Conservation (phyloP, 2,888 invertebrate genomes). For the Eilema sororculum region DNA sequence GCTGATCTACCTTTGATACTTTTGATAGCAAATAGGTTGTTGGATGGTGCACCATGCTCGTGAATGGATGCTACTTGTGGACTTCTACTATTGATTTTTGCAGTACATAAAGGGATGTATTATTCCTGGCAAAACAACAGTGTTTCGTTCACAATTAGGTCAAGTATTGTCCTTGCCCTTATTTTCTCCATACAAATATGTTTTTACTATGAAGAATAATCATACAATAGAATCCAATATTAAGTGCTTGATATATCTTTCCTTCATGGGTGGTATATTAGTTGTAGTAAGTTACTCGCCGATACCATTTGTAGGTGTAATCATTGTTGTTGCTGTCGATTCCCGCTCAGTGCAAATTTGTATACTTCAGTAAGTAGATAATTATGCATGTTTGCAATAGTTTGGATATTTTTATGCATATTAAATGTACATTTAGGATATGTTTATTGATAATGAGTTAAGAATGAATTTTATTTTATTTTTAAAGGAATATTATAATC, state of each 20-base stretch:
- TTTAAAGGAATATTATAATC: too few species aligned
- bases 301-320: not conserved
- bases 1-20: not conserved
- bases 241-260: constrained; percentile 2
- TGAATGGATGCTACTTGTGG: not conserved
- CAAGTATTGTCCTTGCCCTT: not conserved
- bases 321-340: not conserved
- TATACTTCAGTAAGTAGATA: not conserved
- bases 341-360: not conserved
- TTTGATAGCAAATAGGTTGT: not conserved
- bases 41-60: not conserved
- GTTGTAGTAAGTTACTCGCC: not conserved
- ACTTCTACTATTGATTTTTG: not conserved
- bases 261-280: constrained; percentile 4
- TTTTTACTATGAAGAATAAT: not conserved
- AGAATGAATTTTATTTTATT: too few species aligned
- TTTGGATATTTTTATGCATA: too few species aligned
- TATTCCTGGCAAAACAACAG: not conserved
- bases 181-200: not conserved
- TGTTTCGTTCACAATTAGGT: not conserved
- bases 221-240: not conserved
- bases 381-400: too few species aligned
- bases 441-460: too few species aligned
- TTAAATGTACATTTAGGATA: too few species aligned
- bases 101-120: not conserved